Conservation (phyloP, 2,113 vertebrate species). For the Boleophthalmus pectinirostris region DNA sequence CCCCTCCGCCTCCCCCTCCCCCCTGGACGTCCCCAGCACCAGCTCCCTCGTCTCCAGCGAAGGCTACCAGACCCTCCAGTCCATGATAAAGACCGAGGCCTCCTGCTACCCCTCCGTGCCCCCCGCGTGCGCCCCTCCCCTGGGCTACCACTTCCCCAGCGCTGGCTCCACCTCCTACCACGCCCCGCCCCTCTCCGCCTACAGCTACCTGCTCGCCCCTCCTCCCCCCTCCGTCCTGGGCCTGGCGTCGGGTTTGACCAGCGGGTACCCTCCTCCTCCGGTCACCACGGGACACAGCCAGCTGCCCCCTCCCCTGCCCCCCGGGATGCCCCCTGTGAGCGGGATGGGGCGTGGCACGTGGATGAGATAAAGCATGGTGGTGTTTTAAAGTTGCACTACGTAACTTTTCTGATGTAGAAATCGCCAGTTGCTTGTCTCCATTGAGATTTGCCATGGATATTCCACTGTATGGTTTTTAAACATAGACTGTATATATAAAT, state of each 20-base stretch:
- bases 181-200: conserved; percentile 78
- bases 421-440: too few species aligned
- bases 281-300: conserved; percentile 75
- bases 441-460: too few species aligned
- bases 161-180: conserved; percentile 76
- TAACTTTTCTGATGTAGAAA: too few species aligned
- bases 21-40: conserved; percentile 86
- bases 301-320: conserved; percentile 84
- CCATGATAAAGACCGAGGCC: conserved; percentile 89
- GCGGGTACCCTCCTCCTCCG: conserved; percentile 65
- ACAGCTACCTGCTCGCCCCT: conserved; percentile 80
- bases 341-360: conserved; percentile 84
- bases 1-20: conserved; percentile 80
- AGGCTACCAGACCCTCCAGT: conserved; percentile 88
- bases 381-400: too few species aligned
- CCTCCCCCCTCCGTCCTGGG: conserved; percentile 50
- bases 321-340: conserved; percentile 84
- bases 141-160: conserved; percentile 82
- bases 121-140: conserved; percentile 79
- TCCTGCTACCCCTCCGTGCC: conserved; percentile 81
- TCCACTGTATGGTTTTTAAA: too few species aligned
- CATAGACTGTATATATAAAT: too few species aligned
- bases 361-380: conserved; percentile 90
- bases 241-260: conserved; percentile 54
- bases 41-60: conserved; percentile 91